Evolutionary conservation across 2,797 vertebrate species (phyloP).

Genomic region (Diglossa cyanea): DNA sequence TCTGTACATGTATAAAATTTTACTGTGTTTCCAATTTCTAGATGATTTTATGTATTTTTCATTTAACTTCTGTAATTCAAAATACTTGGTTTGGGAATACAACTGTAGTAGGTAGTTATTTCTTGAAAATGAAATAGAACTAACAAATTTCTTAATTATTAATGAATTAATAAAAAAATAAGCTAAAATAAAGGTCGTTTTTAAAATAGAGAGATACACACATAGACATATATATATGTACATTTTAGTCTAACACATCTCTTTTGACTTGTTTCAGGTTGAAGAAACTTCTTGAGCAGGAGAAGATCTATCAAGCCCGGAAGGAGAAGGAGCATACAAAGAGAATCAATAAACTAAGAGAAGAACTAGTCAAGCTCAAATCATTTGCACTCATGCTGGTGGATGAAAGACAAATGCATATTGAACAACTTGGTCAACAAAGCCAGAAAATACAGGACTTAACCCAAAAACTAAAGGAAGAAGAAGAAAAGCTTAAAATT

Average conservation of each 20-base stretch:
- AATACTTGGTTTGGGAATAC: background rate
- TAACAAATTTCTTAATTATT: background rate
- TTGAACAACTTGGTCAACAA: conserved; percentile 90
- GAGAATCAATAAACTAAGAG: conserved; percentile 85
- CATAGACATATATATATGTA: fast-evolving
- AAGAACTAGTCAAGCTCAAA: conserved; percentile 91
- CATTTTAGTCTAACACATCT: background rate
- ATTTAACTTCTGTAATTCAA: background rate
- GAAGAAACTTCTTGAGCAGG: conserved; percentile 93
- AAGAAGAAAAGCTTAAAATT: conserved; percentile 82
- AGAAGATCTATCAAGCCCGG: conserved; percentile 89
- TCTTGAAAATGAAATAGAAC: background rate
- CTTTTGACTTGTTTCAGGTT: conserved; percentile 77
- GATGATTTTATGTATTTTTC: background rate
- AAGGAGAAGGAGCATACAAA: conserved; percentile 91
- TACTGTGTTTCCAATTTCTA: background rate
- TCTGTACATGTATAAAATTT: background rate
- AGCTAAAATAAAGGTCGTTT: background rate
- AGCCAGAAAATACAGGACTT: conserved; percentile 90
- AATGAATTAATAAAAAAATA: background rate
- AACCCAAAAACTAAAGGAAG: conserved; percentile 85
- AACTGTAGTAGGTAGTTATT: background rate
- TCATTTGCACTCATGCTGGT: conserved; percentile 96
- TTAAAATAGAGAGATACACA: background rate
- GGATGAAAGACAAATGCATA: conserved; percentile 92